phyloP scores from a whole-genome alignment of 2,888 invertebrate genomes.

The Antheraea assamensis region DNA sequence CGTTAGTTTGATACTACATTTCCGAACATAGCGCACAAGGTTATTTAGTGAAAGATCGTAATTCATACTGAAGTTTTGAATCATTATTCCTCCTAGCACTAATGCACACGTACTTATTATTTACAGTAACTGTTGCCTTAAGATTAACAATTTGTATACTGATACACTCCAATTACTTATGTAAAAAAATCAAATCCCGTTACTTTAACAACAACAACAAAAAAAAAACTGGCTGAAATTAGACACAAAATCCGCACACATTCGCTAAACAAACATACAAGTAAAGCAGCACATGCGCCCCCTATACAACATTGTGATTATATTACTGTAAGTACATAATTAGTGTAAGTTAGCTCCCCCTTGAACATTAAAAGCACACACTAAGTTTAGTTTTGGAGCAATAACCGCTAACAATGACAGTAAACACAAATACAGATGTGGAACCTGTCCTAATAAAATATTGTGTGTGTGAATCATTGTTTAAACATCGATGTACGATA shows the following conservation, averaged over 20 bases:
- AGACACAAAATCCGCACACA: background rate
- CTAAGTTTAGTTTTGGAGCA: slow-evolving; percentile 22
- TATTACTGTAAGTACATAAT: slow-evolving; percentile 15
- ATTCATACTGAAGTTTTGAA: too few species aligned
- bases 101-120: too few species aligned
- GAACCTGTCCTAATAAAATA: slow-evolving; percentile 21
- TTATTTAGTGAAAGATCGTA: too few species aligned
- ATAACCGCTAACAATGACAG: slow-evolving; percentile 24
- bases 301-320: slow-evolving; percentile 4
- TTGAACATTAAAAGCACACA: slow-evolving; percentile 14
- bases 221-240: too few species aligned
- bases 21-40: too few species aligned
- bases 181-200: too few species aligned
- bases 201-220: too few species aligned
- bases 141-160: too few species aligned
- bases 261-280: slow-evolving; percentile 5
- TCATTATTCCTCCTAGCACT: too few species aligned
- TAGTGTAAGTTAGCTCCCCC: slow-evolving; percentile 18
- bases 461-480: slow-evolving; percentile 25
- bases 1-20: too few species aligned
- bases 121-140: too few species aligned
- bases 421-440: slow-evolving; percentile 22
- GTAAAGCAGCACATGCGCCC: background rate
- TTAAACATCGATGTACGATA: slow-evolving; percentile 24
- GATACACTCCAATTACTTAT: too few species aligned